Base-by-base conservation (phyloP, 2,797 vertebrate genomes). In the Eutrigla gurnardus region DNA sequence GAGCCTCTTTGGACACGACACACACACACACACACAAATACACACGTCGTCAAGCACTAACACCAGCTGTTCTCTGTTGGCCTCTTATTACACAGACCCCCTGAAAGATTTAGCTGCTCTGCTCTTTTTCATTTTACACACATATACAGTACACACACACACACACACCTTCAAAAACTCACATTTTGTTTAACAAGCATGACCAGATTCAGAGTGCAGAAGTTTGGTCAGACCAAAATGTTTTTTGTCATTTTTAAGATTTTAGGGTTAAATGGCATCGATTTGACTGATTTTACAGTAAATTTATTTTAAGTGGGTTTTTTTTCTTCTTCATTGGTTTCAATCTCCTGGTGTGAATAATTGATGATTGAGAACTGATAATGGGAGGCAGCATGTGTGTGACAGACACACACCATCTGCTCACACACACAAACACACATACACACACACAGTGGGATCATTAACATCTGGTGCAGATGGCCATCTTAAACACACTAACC, bases 401-500 rank as follows among this genome's bases (percentile, higher is more conserved):
- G 83, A 88, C 76, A 69, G 87, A 88, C 85, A 88, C 82, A 82
- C 82, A 83, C 89, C 90, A 92, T 91, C 88, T 93, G 90, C 86
- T 84, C 57, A 75, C 66, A 78, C 59, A 74, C 67, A 46, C 60
- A 61, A 18, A 45, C 8, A 33, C 61, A 53, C 77, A 36, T 47
- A 66, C 62, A 66, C 39, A 66, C 63, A 83, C 73, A 80, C n/a
- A n/a, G 14, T 33, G 33, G 64, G 55, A 76, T 87, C 82, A 78
- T 91, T 89, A 91, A 93, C 91, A 93, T 93, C 92, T 94, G 93
- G 88, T 55, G 76, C 90, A 90, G 85, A 91, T 89, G 84, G 80
- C 37, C 78, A 58, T 82, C 78, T 75, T 73, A 82, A 82, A 84
- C 55, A 81, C 55, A 87, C 46, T 40, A 61, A 54, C 43, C 73